Base-by-base conservation (phyloP, 2,113 vertebrate species). In the Oriolus oriolus region DNA sequence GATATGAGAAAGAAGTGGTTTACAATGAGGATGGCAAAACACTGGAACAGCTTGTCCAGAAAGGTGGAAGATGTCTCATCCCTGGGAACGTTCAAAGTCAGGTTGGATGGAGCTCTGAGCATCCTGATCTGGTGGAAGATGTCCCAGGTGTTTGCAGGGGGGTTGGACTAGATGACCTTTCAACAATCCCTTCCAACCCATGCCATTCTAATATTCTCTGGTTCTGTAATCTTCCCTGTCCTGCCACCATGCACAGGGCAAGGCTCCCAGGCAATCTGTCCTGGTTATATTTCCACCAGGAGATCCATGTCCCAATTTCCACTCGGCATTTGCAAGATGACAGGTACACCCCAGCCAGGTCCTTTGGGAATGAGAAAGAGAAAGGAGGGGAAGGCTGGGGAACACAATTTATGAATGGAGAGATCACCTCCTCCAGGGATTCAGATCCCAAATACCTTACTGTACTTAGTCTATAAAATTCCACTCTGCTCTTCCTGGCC, bases 291-390 rank as follows among this genome's bases (percentile, higher is more conserved):
- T 77, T 47, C 63, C 74, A 35, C 16, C 84, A 76, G 81, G 18
- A 79, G n/a, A 73, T 12, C 31, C n/a, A 4, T 2, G 22, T 37
- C 41, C 47, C 14, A 0, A 0, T 78, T 79, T 53, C 57, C 47
- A 17, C 41, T 21, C 0, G 0, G 27, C 33, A 18, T 53, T 74
- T 68, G 17, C 45, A 66, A 44, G 45, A 16, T 10, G 35, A 41
- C 31, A 57, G n/a, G 11, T 30, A 24, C 21, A 53, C 15, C 21
- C 24, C 28, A 52, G 13, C 21, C 80, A 28, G 23, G 11, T 35
- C 24, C 50, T 76, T 39, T 69, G 39, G 56, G 37, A 92, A 41
- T 41, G 50, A 74, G n/a, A 69, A 45, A n/a, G 22, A 49, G 45
- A 89, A 68, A 70, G 9, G 4, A 76, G 26, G 54, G 27, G 15